phyloP scores from a whole-genome alignment of 2,888 invertebrate genomes.

The Scaptomyza parva region DNA sequence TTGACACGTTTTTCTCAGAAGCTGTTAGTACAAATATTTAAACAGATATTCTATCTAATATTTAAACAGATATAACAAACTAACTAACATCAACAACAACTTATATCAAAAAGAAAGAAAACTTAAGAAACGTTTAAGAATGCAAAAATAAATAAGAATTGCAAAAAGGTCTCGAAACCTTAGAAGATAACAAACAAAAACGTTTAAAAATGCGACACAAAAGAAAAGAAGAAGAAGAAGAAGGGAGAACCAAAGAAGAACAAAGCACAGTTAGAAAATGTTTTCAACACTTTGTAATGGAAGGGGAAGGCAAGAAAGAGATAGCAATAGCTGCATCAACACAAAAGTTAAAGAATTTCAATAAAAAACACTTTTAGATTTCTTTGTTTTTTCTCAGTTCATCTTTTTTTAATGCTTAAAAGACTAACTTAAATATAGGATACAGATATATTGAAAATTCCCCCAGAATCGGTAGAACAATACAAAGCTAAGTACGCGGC shows the following conservation, averaged over 20 bases:
- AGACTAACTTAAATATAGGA: constrained; percentile 21
- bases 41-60: constrained; percentile 25
- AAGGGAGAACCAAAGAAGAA: too few relatives aligned
- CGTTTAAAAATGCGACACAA: constrained; percentile 13
- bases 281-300: not conserved
- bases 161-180: not conserved
- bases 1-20: constrained; percentile 11
- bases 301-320: not conserved
- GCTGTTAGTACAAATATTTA: constrained; percentile 28
- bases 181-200: constrained; percentile 1
- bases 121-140: constrained; percentile 32
- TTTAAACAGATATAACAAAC: constrained; percentile 11
- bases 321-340: too few relatives aligned
- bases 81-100: not conserved
- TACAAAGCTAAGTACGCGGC: constrained; percentile 74
- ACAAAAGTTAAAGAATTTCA: not conserved
- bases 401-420: constrained; percentile 36
- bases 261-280: not conserved
- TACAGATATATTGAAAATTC: constrained; percentile 15
- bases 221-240: not conserved
- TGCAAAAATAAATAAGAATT: not conserved
- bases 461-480: constrained; percentile 30
- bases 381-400: constrained; percentile 2
- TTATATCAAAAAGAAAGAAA: not conserved
- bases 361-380: not conserved